Evolutionary conservation across 1,140 invertebrate species (phyloP).

Genomic region (Bombyx mandarina): DNA sequence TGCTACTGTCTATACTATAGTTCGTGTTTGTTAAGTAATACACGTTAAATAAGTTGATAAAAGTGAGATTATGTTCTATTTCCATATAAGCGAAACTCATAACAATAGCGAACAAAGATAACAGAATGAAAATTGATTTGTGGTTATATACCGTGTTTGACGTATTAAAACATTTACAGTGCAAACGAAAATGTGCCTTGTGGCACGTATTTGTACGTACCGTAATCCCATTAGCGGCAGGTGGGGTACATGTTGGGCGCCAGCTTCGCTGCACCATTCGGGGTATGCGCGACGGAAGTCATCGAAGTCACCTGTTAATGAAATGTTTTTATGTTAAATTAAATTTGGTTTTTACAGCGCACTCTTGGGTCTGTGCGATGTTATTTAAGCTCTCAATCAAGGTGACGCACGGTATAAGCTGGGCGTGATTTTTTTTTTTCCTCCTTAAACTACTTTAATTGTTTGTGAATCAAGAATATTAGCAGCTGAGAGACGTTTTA

Average conservation of each 20-base stretch:
- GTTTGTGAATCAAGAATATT: too few relatives aligned
- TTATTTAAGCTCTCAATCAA: too few relatives aligned
- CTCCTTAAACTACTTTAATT: too few relatives aligned
- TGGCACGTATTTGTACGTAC: slow-evolving; percentile 31
- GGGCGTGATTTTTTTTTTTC: too few relatives aligned
- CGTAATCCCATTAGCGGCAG: slow-evolving; percentile 75
- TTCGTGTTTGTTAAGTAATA: too few relatives aligned
- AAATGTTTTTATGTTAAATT: slow-evolving; percentile 3
- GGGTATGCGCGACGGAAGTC: slow-evolving; percentile 86
- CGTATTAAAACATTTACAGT: background rate
- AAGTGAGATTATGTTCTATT: background rate
- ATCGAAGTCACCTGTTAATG: slow-evolving; percentile 82
- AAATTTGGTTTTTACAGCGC: background rate
- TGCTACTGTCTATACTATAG: too few relatives aligned
- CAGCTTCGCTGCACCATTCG: slow-evolving; percentile 84
- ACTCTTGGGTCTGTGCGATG: too few relatives aligned
- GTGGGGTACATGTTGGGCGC: slow-evolving; percentile 58
- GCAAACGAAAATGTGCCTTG: slow-evolving; percentile 1
- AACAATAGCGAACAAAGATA: slow-evolving; percentile 5
- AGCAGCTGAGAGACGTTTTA: too few relatives aligned
- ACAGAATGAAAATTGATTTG: slow-evolving; percentile 6
- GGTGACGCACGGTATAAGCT: too few relatives aligned
- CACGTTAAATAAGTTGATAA: too few relatives aligned
- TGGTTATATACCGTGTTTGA: too few relatives aligned
- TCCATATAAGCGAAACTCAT: slow-evolving; percentile 4